Evolutionary conservation across 2,888 invertebrate species (phyloP).

Genomic region (Parnassius smintheus): DNA sequence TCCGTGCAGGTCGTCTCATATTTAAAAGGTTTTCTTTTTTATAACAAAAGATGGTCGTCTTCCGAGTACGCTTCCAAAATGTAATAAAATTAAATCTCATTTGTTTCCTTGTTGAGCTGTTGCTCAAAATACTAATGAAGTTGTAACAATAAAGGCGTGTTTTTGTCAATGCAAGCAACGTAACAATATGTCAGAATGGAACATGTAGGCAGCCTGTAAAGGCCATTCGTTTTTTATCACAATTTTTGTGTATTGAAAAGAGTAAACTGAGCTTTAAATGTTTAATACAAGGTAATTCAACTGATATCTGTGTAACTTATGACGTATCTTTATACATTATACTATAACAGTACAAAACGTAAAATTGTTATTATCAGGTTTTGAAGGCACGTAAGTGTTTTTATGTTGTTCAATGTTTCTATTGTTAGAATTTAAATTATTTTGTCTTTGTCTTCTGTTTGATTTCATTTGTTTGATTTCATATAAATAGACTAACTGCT

Average conservation of each 20-base stretch:
- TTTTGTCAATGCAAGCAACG: slow-evolving; percentile 19
- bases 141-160: slow-evolving; percentile 16
- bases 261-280: slow-evolving; percentile 35
- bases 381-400: no score
- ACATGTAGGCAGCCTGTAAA: slow-evolving; percentile 37
- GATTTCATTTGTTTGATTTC: not conserved
- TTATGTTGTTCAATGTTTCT: no score
- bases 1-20: not conserved
- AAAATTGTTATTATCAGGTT: no score
- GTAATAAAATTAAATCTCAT: slow-evolving; percentile 23
- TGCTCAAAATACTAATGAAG: slow-evolving; percentile 25
- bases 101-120: slow-evolving; percentile 9
- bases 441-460: no score
- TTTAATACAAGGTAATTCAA: slow-evolving; percentile 27
- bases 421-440: no score
- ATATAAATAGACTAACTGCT: not conserved
- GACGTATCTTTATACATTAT: no score
- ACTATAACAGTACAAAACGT: no score
- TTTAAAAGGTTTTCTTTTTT: slow-evolving; percentile 15
- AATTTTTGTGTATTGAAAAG: slow-evolving; percentile 33
- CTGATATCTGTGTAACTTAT: not conserved
- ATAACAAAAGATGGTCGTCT: slow-evolving; percentile 12
- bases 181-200: slow-evolving; percentile 26
- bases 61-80: slow-evolving; percentile 14
- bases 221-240: slow-evolving; percentile 34